These are phyloP conservation scores for Amblyornis subalaris DNA, from an alignment of 2,113 vertebrate genomes.

Conservation along the genomic window DNA sequence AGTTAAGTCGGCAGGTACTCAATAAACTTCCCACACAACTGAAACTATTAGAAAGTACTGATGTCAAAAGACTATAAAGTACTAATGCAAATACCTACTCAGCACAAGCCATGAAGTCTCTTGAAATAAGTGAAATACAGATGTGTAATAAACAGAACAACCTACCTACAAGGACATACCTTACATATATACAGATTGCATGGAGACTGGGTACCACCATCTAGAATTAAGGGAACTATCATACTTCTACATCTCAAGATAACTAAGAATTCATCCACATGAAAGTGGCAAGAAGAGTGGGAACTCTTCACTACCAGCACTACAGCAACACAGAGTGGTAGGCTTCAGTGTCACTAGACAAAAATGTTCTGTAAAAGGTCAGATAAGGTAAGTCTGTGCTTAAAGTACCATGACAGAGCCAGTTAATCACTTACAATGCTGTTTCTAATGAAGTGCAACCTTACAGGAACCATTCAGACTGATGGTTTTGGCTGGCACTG, in stretches of 20 bases:
- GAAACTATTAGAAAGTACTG: background rate
- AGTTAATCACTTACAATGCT: background rate
- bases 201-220: background rate
- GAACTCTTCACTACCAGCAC: background rate
- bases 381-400: background rate
- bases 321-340: background rate
- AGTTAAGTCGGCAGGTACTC: background rate
- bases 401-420: background rate
- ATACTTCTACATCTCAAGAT: background rate
- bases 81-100: background rate
- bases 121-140: background rate
- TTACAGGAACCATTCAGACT: background rate
- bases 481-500: background rate
- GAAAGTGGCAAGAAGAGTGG: background rate
- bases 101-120: background rate
- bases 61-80: background rate
- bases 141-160: background rate
- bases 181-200: background rate
- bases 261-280: background rate
- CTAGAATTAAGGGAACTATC: background rate
- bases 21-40: background rate
- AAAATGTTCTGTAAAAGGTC: background rate
- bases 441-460: background rate
- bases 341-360: background rate
- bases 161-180: background rate